These are phyloP conservation scores for Acronicta psi DNA, from an alignment of 2,888 invertebrate species.

Conservation along the genomic window DNA sequence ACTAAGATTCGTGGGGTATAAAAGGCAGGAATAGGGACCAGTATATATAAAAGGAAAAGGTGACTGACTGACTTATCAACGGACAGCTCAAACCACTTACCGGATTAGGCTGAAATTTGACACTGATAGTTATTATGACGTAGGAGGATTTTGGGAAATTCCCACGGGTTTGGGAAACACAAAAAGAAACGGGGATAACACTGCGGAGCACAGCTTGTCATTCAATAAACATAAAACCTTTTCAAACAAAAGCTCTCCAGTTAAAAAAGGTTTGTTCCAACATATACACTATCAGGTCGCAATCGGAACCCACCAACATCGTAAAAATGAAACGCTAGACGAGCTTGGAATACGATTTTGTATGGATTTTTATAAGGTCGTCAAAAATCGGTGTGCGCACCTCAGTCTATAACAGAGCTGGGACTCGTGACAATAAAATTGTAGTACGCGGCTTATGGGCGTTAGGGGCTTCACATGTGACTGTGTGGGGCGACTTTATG, in stretches of 20 bases:
- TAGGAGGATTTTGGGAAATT: too few relatives aligned
- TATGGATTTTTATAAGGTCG: conserved; percentile 46
- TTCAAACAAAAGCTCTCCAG: not conserved
- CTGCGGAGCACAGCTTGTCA: too few relatives aligned
- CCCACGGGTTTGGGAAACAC: too few relatives aligned
- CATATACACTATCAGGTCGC: not conserved
- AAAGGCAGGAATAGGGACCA: too few relatives aligned
- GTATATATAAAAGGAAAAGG: too few relatives aligned
- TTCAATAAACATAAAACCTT: too few relatives aligned
- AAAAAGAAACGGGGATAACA: too few relatives aligned
- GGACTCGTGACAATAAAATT: conserved; percentile 42
- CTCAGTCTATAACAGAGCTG: conserved; percentile 15
- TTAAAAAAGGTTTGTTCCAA: not conserved
- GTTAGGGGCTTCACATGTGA: conserved; percentile 36
- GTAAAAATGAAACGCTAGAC: conserved; percentile 21
- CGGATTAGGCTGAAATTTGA: too few relatives aligned
- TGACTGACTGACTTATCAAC: too few relatives aligned
- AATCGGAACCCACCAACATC: conserved; percentile 16
- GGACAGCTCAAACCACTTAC: too few relatives aligned
- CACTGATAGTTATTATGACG: too few relatives aligned
- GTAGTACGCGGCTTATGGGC: conserved; percentile 27
- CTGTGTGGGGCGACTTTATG: conserved; percentile 27
- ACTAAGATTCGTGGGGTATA: too few relatives aligned
- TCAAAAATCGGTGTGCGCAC: conserved; percentile 40
- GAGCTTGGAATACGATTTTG: conserved; percentile 39